Evolutionary conservation across 2,888 invertebrate genomes (phyloP).

Genomic region (Scaptomyza cyrtandrae): DNA sequence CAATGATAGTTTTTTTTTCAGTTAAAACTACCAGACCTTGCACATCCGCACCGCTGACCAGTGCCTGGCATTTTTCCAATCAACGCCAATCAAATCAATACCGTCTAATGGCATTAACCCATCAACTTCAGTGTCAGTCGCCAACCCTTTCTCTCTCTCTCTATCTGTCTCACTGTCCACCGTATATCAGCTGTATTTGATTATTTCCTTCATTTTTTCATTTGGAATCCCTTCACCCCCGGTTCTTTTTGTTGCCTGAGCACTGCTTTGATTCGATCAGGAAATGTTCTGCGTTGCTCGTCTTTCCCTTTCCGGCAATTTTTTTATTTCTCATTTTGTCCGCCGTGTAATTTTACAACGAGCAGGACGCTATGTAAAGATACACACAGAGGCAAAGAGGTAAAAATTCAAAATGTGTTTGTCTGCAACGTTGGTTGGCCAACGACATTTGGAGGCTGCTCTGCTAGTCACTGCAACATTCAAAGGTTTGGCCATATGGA

Average conservation of each 20-base stretch:
- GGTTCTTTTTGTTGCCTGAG: slow-evolving; percentile 10
- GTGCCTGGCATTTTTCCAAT: slow-evolving; percentile 72
- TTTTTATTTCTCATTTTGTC: slow-evolving; percentile 3
- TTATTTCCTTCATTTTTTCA: slow-evolving; percentile 21
- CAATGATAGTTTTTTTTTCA: background rate
- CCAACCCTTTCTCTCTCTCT: slow-evolving; percentile 3
- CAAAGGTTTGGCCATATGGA: slow-evolving; percentile 64
- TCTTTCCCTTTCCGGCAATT: background rate
- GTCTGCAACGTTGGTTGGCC: slow-evolving; percentile 47
- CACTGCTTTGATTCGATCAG: slow-evolving; percentile 74
- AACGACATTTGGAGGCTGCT: slow-evolving; percentile 56
- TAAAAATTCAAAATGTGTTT: slow-evolving; percentile 65
- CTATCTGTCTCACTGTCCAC: too few relatives aligned
- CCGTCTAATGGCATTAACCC: slow-evolving; percentile 82
- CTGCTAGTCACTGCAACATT: slow-evolving; percentile 63
- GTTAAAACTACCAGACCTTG: slow-evolving; percentile 22
- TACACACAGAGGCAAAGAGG: slow-evolving; percentile 12
- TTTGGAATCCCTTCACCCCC: background rate
- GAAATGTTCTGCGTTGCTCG: slow-evolving; percentile 60
- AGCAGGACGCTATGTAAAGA: slow-evolving; percentile 21
- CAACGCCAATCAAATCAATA: slow-evolving; percentile 82
- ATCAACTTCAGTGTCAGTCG: slow-evolving; percentile 66
- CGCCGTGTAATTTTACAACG: slow-evolving; percentile 64
- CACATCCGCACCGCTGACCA: slow-evolving; percentile 49
- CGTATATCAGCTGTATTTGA: slow-evolving; percentile 38